Base-by-base conservation (phyloP, 2,113 vertebrate species). In the Egretta garzetta region DNA sequence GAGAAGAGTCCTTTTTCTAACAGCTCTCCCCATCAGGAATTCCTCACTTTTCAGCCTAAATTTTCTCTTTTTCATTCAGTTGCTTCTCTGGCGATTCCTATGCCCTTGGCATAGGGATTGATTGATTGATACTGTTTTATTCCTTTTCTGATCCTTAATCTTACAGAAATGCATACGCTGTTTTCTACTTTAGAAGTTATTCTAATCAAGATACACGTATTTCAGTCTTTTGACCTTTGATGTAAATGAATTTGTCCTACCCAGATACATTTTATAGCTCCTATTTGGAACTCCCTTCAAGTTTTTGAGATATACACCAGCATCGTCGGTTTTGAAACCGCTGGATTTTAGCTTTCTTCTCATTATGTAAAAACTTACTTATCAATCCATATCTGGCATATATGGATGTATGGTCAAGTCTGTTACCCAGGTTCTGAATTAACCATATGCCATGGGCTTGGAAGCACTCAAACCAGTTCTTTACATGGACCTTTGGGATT, bases 1-100 rank as follows among this genome's bases (percentile, higher is more conserved):
- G 77, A 93, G 53, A 79, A 79, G 88, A 95, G 62, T 90, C 49
- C 45, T 88, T 93, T 76, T 94, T 67, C 68, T 90, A 88, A 62
- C 37, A 96, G 21, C 59, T 77, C 27, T 75, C 37, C 49, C 39
- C 72, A 26, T 81, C 39, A 85, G 45, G 17, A 90, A 82, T 81
- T 85, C n/a, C 41, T 79, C 67, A 33, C 66, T 94, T 93, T 91
- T 72, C 45, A 87, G 60, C 60, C 64, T 85, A 41, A 64, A 75
- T 72, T 87, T 87, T 85, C 56, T 85, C 32, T 53, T 86, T 86
- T 83, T 75, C 22, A 30, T 62, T 68, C 3, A 1, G 0, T 87
- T 82, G 28, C 33, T 87, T 72, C 68, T 93, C 20, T 85, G 33
- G 18, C 5, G 3, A 45, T 90, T 91, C 35, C 27, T 75, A 4